Conservation (phyloP, 2,113 vertebrate genomes). For the Oreocharis arfaki region DNA sequence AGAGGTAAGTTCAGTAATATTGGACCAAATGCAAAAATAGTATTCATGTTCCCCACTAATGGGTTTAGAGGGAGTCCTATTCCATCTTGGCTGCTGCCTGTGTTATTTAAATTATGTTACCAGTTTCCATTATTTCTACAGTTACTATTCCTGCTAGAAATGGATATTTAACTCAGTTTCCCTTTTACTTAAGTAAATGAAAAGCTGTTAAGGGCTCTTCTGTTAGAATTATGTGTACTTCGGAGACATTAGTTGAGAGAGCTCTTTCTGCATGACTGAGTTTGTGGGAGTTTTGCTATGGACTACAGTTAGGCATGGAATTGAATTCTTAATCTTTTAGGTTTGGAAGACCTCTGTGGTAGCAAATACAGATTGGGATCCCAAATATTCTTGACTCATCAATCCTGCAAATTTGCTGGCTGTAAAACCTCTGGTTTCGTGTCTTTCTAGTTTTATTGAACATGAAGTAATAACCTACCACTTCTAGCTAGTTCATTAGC, state of each 20-base stretch:
- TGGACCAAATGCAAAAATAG: neutral
- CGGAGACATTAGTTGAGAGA: neutral
- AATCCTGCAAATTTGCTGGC: neutral
- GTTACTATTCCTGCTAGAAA: neutral
- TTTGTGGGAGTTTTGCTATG: neutral
- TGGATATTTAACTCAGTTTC: neutral
- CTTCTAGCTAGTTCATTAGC: neutral
- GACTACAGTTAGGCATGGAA: neutral
- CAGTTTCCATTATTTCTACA: neutral
- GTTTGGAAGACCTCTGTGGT: neutral
- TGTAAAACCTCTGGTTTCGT: neutral
- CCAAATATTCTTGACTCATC: neutral
- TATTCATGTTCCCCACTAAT: neutral
- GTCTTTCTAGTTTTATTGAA: neutral
- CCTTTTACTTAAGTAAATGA: neutral
- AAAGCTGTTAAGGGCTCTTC: neutral
- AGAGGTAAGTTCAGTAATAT: neutral
- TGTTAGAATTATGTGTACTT: neutral
- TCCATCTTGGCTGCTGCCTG: neutral
- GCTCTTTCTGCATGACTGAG: neutral
- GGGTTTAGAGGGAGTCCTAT: neutral
- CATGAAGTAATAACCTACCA: neutral
- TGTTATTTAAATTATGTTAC: conserved; percentile 9
- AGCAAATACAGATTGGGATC: neutral
- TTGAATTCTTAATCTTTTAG: neutral